These are phyloP conservation scores for Pogonophryne albipinna DNA, from an alignment of 2,797 vertebrate species.

Conservation along the genomic window DNA sequence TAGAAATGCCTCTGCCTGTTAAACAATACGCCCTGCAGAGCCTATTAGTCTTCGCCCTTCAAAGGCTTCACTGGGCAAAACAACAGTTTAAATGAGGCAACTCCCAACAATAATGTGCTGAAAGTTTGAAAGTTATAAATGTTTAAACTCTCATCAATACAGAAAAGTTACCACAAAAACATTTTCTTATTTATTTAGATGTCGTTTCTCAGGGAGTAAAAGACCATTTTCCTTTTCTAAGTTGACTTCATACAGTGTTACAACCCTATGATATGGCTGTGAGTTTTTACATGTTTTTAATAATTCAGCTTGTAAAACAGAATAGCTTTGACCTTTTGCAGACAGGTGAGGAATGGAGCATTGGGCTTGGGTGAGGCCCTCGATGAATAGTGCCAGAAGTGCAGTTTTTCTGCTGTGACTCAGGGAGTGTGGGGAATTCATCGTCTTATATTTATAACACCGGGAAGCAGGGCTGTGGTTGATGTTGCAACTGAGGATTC, in stretches of 20 bases:
- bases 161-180: conserved; percentile 37
- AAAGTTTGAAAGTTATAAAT: conserved; percentile 49
- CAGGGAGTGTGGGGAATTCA: conserved; percentile 59
- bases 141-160: conserved; percentile 48
- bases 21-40: conserved; percentile 59
- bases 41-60: conserved; percentile 57
- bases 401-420: conserved; percentile 71
- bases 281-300: conserved; percentile 32
- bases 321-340: conserved; percentile 64
- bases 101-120: conserved; percentile 56
- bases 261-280: conserved; percentile 30
- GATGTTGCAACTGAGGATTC: conserved; percentile 64
- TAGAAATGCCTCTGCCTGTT: conserved; percentile 58
- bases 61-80: conserved; percentile 56
- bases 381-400: conserved; percentile 54
- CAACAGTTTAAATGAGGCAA: conserved; percentile 54
- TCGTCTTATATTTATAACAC: conserved; percentile 61
- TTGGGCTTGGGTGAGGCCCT: conserved; percentile 39
- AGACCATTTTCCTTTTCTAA: conserved; percentile 45
- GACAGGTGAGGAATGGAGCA: conserved; percentile 41
- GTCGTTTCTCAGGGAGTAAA: conserved; percentile 21
- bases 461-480: conserved; percentile 37
- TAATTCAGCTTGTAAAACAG: conserved; percentile 59
- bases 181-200: conserved; percentile 45
- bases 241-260: conserved; percentile 49